These are phyloP conservation scores for Apolygus lucorum DNA, from an alignment of 1,140 invertebrate species.

Conservation along the genomic window DNA sequence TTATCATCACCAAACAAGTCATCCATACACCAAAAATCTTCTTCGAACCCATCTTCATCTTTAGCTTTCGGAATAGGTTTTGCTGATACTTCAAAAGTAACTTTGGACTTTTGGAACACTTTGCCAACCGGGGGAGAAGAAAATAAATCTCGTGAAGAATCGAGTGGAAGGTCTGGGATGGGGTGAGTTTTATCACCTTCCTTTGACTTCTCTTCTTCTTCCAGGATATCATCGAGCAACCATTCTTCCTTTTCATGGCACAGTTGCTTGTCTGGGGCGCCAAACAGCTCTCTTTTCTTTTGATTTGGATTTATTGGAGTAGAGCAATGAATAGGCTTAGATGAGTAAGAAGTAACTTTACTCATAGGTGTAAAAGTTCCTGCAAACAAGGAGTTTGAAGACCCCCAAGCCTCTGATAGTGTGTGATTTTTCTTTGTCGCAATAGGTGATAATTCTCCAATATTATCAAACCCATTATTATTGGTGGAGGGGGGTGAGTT, in stretches of 20 bases:
- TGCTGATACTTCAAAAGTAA: background rate
- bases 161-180: background rate
- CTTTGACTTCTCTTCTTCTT: background rate
- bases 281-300: too few relatives aligned
- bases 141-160: background rate
- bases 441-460: too few relatives aligned
- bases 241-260: background rate
- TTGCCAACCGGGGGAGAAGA: background rate
- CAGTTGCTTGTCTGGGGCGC: background rate
- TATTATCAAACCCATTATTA: too few relatives aligned
- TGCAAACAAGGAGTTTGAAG: background rate
- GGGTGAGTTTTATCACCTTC: background rate
- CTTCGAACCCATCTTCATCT: background rate
- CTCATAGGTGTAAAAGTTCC: background rate
- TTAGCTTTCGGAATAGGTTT: background rate
- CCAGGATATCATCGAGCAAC: background rate
- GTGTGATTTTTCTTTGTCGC: background rate
- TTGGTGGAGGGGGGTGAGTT: background rate
- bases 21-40: constrained; percentile 25
- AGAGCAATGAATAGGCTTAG: background rate
- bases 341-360: background rate
- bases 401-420: too few relatives aligned
- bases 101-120: background rate
- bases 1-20: constrained; percentile 27
- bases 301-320: background rate